Evolutionary conservation across 2,888 invertebrate species (phyloP), one percentile per base, ranked within the genome.

Genomic region (Tipula helvola): DNA sequence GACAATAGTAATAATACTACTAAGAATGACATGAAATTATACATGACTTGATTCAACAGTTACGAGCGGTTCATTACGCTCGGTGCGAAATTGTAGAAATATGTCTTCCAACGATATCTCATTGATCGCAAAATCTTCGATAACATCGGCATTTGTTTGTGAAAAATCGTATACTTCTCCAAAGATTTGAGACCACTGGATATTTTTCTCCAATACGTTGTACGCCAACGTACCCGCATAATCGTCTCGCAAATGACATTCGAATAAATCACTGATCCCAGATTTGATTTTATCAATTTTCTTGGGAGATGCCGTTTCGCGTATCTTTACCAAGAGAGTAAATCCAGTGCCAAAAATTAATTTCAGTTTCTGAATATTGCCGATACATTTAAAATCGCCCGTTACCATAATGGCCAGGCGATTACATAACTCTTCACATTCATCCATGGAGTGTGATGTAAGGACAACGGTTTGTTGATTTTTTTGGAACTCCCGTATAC

Each of bases 101-200:
- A 96, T 95, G 90, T 97, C 96, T 90, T 97, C 96, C 36, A 97
- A 92, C 0, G 96, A 96, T 8, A 96, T 95, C 90, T 96, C 96
- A 57, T 95, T 95, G 3, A 97, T 93, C 0, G 95, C 94, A 90
- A 96, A 97, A 91, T 96, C 96, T 88, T 95, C 95, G 3, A 96
- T 91, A 87, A 94, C 91, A 0, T 88, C 28, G 0, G 92, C 90
- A 88, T 91, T 90, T 10, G 89, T 88, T 0, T 88, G 86, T 88
- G 93, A 93, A 0, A 94, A 90, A 0, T 89, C 88, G 88, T 96
- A 95, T 88, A 95, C 92, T 85, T 92, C 91, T 0, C 92, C 89
- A 90, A 96, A 96, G 87, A 96, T 92, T 28, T 93, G 91, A 87
- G 95, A 94, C 92, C 94, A 94, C 88, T 93, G 91, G 5, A 92